Base-by-base conservation (phyloP, 2,113 vertebrate species). In the Hiodon tergisus region DNA sequence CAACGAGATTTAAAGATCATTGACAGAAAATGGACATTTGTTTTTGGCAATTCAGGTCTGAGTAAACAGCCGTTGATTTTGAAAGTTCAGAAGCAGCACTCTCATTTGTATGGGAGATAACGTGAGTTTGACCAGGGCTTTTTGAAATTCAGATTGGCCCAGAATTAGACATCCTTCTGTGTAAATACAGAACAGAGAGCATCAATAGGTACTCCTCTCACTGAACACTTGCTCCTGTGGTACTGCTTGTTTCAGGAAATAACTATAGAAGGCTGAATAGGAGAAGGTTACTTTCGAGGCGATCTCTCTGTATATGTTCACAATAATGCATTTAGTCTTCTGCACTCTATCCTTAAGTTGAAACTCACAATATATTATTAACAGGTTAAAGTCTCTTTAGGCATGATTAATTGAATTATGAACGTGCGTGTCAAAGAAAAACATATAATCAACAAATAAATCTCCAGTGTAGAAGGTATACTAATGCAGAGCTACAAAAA, bases 111-210 rank as follows among this genome's bases (percentile, higher is more conserved):
- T 55, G 69, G 69, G 57, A 70, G 57, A 52, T 10, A 46, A 70
- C 14, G 31, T 70, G 16, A 70, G 54, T 55, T 16, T 70, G 69
- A 55, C 69, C 69, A 17, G 53, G 8, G 52, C 8, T 53, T 31
- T 8, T 70, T n/a, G 69, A 55, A 55, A 17, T 54, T 52, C 57
- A 70, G 57, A 7, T 70, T 52, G 57, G 6, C 52, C 52, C 16
- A 55, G 69, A 70, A 55, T 14, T 59, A 9, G 14, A 11, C 3
- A 6, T 59, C 69, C 69, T 57, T 53, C 8, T 31, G 69, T 55
- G 69, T 70, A 58, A 70, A 70, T 53, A 70, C 69, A 55, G 57
- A 70, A 55, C 46, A 70, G 52, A 53, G 8, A 5, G 53, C 53
- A 46, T 58, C 69, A 31, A 70, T 46, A 11, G 53, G 17, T 70